These are phyloP conservation scores for Tragelaphus buxtoni DNA, from an alignment of 2,113 vertebrate species.

Conservation along the genomic window DNA sequence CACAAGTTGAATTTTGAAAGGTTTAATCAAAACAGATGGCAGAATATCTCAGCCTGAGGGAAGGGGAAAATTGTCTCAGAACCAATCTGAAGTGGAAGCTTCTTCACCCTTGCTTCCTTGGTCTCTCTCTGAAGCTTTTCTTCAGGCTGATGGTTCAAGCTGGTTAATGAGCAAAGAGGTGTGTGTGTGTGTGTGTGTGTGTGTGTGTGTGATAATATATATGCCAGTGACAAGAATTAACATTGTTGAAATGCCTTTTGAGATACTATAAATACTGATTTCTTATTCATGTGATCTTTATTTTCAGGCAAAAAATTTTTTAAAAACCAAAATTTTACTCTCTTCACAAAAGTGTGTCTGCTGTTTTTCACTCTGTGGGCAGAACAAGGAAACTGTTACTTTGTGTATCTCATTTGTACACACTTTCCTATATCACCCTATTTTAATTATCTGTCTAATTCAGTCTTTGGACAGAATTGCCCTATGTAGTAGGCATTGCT, in stretches of 20 bases:
- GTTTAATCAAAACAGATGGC: slow-evolving; percentile 78
- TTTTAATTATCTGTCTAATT: background rate
- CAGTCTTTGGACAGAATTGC: background rate
- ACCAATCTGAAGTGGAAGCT: slow-evolving; percentile 63
- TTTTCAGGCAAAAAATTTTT: background rate
- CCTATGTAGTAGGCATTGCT: background rate
- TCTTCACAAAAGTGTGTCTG: background rate
- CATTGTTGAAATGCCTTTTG: background rate
- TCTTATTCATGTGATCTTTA: slow-evolving; percentile 37
- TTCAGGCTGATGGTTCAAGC: slow-evolving; percentile 23
- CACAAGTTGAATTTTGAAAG: slow-evolving; percentile 78
- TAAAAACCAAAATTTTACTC: background rate
- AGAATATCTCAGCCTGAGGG: slow-evolving; percentile 72
- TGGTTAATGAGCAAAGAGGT: slow-evolving; percentile 15
- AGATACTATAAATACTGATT: slow-evolving; percentile 35
- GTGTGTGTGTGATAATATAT: background rate
- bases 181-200: background rate
- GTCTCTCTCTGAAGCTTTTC: slow-evolving; percentile 46
- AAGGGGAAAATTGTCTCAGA: slow-evolving; percentile 67
- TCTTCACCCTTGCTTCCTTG: slow-evolving; percentile 56
- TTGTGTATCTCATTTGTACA: background rate
- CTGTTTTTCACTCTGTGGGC: background rate
- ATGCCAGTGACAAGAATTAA: slow-evolving; percentile 27
- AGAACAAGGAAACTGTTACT: background rate
- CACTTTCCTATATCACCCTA: background rate